These are phyloP conservation scores for Caenorhabditis virilis DNA, from an alignment of 2,888 invertebrate species.

Conservation along the genomic window DNA sequence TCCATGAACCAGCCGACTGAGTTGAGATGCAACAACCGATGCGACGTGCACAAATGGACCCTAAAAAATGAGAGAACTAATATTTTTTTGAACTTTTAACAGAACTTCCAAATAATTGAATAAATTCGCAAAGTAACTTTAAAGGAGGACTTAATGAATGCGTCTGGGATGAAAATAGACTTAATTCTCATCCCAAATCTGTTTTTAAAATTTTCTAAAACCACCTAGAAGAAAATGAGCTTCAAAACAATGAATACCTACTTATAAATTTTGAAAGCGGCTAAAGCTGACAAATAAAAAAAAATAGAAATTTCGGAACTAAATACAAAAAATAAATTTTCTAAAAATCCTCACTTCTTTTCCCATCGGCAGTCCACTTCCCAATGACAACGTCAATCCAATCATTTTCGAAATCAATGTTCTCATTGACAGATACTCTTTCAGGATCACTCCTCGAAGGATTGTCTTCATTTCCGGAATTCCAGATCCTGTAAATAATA, in stretches of 20 bases:
- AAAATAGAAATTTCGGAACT: too few relatives aligned
- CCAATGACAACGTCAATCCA: constrained; percentile 90
- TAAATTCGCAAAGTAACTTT: too few relatives aligned
- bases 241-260: too few relatives aligned
- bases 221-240: too few relatives aligned
- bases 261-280: too few relatives aligned
- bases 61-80: constrained; percentile 58
- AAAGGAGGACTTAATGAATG: too few relatives aligned
- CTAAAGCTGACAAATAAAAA: too few relatives aligned
- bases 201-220: too few relatives aligned
- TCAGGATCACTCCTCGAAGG: constrained; percentile 86
- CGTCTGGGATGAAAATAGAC: too few relatives aligned
- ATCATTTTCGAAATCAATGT: constrained; percentile 92
- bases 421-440: constrained; percentile 93
- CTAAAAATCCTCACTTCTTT: constrained; percentile 77
- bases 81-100: not conserved
- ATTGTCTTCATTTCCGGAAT: constrained; percentile 80
- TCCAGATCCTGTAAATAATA: constrained; percentile 46
- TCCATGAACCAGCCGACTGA: constrained; percentile 85
- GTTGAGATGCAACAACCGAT: constrained; percentile 88
- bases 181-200: too few relatives aligned
- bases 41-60: constrained; percentile 98
- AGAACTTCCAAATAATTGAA: too few relatives aligned
- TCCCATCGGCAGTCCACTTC: constrained; percentile 92
- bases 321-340: too few relatives aligned